Conservation (phyloP, 2,888 invertebrate species). For the Anagyrus pseudococci region DNA sequence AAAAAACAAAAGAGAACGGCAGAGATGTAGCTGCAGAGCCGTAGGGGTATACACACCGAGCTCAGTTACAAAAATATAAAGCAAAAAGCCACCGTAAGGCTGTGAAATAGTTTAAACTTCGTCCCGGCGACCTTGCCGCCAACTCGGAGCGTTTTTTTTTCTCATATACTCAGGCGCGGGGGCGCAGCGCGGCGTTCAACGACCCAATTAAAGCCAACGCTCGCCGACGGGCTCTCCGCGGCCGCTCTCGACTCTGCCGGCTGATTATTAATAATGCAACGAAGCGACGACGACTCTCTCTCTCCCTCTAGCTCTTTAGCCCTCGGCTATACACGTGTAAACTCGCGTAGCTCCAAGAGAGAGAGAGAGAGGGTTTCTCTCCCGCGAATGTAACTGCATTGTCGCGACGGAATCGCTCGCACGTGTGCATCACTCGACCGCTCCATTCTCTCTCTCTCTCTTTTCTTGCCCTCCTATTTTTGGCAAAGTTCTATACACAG, state of each 20-base stretch:
- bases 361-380: no score
- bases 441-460: neutral
- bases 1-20: no score
- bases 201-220: slow-evolving; percentile 42
- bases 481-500: no score
- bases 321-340: neutral
- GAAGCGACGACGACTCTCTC: slow-evolving; percentile 37
- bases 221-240: neutral
- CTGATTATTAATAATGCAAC: slow-evolving; percentile 55
- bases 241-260: slow-evolving; percentile 29
- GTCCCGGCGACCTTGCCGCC: slow-evolving; percentile 20
- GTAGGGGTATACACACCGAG: no score
- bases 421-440: neutral
- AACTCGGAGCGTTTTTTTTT: slow-evolving; percentile 14
- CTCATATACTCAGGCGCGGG: neutral
- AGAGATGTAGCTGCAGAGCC: no score
- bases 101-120: neutral
- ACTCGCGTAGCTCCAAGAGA: no score
- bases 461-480: no score
- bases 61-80: no score
- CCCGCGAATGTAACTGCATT: neutral
- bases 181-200: slow-evolving; percentile 35
- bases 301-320: slow-evolving; percentile 33
- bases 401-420: neutral
- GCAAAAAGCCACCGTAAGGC: neutral